These are phyloP conservation scores for Campylomormyrus tamandua DNA, from an alignment of 2,113 vertebrate genomes.

Conservation along the genomic window DNA sequence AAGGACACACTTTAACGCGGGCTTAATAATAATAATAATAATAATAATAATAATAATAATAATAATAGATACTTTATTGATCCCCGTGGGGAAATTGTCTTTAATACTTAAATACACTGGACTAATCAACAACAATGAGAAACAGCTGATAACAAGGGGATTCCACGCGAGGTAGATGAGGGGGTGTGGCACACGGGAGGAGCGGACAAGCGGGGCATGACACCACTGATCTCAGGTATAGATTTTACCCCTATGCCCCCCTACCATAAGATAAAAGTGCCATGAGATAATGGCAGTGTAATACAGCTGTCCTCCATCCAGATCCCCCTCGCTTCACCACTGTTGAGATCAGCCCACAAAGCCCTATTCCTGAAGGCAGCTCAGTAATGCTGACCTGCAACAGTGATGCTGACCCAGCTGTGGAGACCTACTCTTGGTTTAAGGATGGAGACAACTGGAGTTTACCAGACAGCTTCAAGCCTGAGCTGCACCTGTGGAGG, in stretches of 20 bases:
- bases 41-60: too few species aligned
- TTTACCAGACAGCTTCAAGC: slow-evolving; percentile 59
- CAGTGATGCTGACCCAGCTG: slow-evolving; percentile 58
- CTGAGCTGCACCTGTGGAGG: slow-evolving; percentile 53
- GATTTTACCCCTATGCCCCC: not conserved
- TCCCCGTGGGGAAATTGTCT: too few species aligned
- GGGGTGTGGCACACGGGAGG: too few species aligned
- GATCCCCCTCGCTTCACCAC: slow-evolving; percentile 55
- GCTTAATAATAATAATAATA: too few species aligned
- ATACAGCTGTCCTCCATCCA: slow-evolving; percentile 22
- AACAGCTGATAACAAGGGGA: too few species aligned
- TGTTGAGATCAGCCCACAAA: slow-evolving; percentile 41
- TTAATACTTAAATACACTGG: too few species aligned
- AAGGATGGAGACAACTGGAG: slow-evolving; percentile 62
- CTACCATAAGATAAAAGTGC: not conserved
- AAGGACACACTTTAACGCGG: too few species aligned
- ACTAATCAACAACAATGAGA: too few species aligned
- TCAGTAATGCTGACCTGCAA: slow-evolving; percentile 58
- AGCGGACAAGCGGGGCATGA: too few species aligned
- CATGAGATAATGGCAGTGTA: not conserved
- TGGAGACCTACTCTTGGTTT: slow-evolving; percentile 66
- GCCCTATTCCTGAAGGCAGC: slow-evolving; percentile 46
- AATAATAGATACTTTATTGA: too few species aligned
- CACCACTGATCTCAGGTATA: not conserved
- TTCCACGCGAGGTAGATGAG: too few species aligned